These are phyloP conservation scores for Umimayanthus chanpuru DNA, from an alignment of 92 coral and sea anemone genomes.

Conservation along the genomic window DNA sequence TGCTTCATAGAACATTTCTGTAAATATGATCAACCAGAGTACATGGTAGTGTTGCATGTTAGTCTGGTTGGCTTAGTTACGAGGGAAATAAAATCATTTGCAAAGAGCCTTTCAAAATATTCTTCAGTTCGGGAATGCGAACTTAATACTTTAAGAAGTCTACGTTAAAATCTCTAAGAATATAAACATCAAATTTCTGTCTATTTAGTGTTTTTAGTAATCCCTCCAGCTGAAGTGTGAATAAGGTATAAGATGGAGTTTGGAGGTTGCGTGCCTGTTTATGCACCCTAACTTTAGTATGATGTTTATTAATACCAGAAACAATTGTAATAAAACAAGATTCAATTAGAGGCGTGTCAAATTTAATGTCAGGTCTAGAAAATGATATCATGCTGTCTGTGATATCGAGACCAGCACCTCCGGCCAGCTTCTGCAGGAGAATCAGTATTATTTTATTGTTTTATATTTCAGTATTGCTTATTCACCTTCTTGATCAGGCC, in stretches of 20 bases:
- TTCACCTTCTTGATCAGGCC: too few species aligned
- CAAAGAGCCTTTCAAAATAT: slow-evolving; percentile 57
- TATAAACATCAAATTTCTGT: slow-evolving; percentile 43
- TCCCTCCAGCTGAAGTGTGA: slow-evolving; percentile 45
- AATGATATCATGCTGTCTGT: too few species aligned
- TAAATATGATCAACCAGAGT: neutral
- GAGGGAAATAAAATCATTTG: slow-evolving; percentile 47
- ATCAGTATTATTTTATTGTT: too few species aligned
- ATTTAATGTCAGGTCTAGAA: slow-evolving; percentile 54
- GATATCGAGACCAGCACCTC: too few species aligned
- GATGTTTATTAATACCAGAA: slow-evolving; percentile 16
- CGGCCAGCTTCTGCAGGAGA: too few species aligned
- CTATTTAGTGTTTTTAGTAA: slow-evolving; percentile 44
- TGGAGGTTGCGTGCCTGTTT: slow-evolving; percentile 46
- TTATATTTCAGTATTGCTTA: too few species aligned
- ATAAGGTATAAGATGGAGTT: slow-evolving; percentile 41
- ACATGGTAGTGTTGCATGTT: neutral
- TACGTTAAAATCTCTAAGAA: slow-evolving; percentile 58
- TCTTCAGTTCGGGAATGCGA: slow-evolving; percentile 59
- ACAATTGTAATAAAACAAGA: slow-evolving; percentile 43
- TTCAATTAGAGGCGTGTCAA: slow-evolving; percentile 50
- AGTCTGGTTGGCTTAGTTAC: slow-evolving; percentile 68
- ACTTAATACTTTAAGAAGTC: slow-evolving; percentile 50
- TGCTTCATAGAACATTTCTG: neutral
- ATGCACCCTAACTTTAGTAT: slow-evolving; percentile 45